Base-by-base conservation (phyloP, 2,113 vertebrate genomes). In the Dicaeum eximium region DNA sequence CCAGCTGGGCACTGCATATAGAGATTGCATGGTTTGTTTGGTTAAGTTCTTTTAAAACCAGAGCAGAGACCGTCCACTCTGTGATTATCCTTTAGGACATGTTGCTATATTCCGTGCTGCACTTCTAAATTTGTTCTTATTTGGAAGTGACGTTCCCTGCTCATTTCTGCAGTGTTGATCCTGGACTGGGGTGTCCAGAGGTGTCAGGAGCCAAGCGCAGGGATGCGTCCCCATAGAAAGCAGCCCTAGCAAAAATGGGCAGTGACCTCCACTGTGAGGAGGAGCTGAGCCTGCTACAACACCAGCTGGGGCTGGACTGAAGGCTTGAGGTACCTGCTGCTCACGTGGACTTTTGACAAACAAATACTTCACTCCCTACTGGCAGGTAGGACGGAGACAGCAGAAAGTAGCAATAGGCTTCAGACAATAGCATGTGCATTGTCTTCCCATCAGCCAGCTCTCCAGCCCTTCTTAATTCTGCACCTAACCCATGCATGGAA, bases 101-200 rank as follows among this genome's bases (percentile, higher is more conserved):
- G 37, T 50, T 66, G 54, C 74, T 96, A 3, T 95, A 80, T 78
- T 95, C 65, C 13, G 9, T 86, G 92, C 51, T 95, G 61, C 94
- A 67, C 71, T 79, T 74, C 42, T 28, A 27, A 9, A 38, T 35
- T 19, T 19, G 15, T 14, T 75, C 13, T 61, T 51, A 30, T 4
- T 45, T 62, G 27, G 12, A 45, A 75, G 54, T 38, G 35, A 9
- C 16, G 11, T 89, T 89, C 30, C 37, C 33, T 50, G 38, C 30
- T 71, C 24, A 31, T 2, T 57, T 61, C 35, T 62, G 35, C 40
- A 20, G 17, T 30, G 28, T 31, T 40, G 50, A 18, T 77, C 23
- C 64, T 90, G 51, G 42, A 18, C 22, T 13, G 1, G 54, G 19
- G 9, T 91, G 66, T 87, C 33, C 42, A 58, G 44, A 74, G 35